Evolutionary conservation across 2,113 vertebrate species (phyloP), one percentile per base, ranked within the genome.

Genomic region (Amphilophus citrinellus): DNA sequence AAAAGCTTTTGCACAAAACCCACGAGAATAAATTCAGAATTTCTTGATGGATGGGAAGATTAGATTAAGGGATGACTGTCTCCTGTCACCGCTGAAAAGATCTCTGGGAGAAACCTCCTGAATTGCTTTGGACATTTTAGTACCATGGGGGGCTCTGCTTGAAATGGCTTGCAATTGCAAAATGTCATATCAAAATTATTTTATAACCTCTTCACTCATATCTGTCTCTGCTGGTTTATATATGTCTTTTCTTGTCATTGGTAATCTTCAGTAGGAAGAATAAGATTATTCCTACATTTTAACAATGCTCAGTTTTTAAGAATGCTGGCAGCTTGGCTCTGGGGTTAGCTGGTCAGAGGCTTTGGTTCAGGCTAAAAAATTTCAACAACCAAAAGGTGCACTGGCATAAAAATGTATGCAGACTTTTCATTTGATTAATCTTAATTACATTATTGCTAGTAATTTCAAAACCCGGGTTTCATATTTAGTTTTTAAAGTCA

Each of bases 41-140:
- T 84, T 35, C 44, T 66, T 76, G 61, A 18, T 2, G n/a, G 65
- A 77, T 17, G 76, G 82, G 53, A 83, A 88, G 76, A 87, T 85
- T 79, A 61, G 61, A 84, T 84, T 73, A 35, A 50, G 63, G 18
- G 30, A 73, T 10, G 30, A 84, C 65, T 44, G 39, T 84, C 63
- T 77, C 17, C 59, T 86, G 80, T 87, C 39, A 9, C 85, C 44
- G 37, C 56, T 75, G 76, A 66, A 79, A n/a, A 7, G 47, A 76
- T 82, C 8, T 15, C 17, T 27, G 5, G 44, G 77, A 15, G 71
- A 75, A 63, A 79, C 61, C 65, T 77, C 10, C 39, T 32, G 6
- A 83, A 90, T 81, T 66, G 42, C 50, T 88, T 77, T 84, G 78
- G 91, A 90, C 58, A 10, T 81, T 60, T 84, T 0, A 18, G 17